These are phyloP conservation scores for Fabriciana adippe DNA, from an alignment of 2,888 invertebrate genomes.

Conservation along the genomic window DNA sequence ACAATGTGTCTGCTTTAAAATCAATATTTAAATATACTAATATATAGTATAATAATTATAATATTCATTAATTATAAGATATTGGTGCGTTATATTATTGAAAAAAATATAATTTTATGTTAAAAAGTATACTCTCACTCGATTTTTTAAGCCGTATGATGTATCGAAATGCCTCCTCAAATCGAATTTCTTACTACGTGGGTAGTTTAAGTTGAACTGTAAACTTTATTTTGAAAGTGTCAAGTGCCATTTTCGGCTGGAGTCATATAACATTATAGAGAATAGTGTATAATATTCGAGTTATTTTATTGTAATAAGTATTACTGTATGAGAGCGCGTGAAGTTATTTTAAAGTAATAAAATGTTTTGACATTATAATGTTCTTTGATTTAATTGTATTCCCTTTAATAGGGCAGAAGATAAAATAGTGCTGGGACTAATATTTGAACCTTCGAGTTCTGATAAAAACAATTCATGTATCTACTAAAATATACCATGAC, in stretches of 20 bases:
- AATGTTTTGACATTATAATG: constrained; percentile 57
- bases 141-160: constrained; percentile 5
- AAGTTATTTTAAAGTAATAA: constrained; percentile 69
- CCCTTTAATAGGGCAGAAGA: background rate
- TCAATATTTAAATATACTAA: background rate
- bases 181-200: constrained; percentile 34
- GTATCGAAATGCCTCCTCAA: constrained; percentile 36
- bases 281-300: constrained; percentile 49
- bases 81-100: constrained; percentile 11
- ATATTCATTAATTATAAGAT: background rate
- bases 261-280: constrained; percentile 54
- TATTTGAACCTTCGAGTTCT: too few relatives aligned
- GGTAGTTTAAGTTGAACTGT: constrained; percentile 32
- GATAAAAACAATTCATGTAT: too few relatives aligned
- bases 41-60: background rate
- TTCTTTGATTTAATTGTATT: constrained; percentile 40
- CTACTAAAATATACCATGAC: too few relatives aligned
- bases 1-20: too few relatives aligned
- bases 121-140: background rate
- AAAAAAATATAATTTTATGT: background rate
- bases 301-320: constrained; percentile 65
- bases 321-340: constrained; percentile 70
- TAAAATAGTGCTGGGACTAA: too few relatives aligned
- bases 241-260: constrained; percentile 63
- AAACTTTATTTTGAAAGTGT: constrained; percentile 45